Evolutionary conservation across 2,888 invertebrate species (phyloP).

Genomic region (Mythimna impura): DNA sequence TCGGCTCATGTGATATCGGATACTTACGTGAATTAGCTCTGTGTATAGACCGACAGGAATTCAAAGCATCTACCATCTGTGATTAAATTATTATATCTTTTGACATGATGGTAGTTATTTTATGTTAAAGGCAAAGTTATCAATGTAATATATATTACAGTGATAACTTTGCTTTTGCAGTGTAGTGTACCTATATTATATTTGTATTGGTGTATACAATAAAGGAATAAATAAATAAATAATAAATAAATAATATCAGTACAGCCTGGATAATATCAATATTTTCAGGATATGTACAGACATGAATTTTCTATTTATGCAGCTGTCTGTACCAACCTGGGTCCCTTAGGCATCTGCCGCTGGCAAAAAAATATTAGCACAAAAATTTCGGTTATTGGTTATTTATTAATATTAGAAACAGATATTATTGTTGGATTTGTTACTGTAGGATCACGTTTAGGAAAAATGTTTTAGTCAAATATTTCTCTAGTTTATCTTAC

Average conservation of each 20-base stretch:
- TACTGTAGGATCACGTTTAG: constrained; percentile 23
- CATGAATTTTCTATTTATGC: no score
- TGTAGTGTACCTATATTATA: no score
- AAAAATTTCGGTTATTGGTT: constrained; percentile 25
- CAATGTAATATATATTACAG: no score
- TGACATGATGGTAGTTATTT: background rate
- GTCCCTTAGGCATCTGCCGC: no score
- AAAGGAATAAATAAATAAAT: no score
- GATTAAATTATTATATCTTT: background rate
- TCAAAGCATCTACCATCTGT: background rate
- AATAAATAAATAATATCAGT: no score
- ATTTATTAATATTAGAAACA: constrained; percentile 27
- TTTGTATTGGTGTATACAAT: no score
- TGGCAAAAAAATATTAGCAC: constrained; percentile 12
- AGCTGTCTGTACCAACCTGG: no score
- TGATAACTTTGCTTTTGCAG: no score
- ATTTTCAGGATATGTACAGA: background rate
- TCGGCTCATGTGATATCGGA: constrained; percentile 20
- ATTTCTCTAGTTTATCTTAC: constrained; percentile 41
- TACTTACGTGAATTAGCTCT: constrained; percentile 19
- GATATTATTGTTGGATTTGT: constrained; percentile 22
- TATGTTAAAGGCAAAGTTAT: constrained; percentile 9
- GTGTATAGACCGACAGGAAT: constrained; percentile 3
- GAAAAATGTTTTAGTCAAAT: constrained; percentile 44
- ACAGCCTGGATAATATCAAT: background rate